Conservation (phyloP, 2,113 vertebrate species). For the Platichthys flesus region DNA sequence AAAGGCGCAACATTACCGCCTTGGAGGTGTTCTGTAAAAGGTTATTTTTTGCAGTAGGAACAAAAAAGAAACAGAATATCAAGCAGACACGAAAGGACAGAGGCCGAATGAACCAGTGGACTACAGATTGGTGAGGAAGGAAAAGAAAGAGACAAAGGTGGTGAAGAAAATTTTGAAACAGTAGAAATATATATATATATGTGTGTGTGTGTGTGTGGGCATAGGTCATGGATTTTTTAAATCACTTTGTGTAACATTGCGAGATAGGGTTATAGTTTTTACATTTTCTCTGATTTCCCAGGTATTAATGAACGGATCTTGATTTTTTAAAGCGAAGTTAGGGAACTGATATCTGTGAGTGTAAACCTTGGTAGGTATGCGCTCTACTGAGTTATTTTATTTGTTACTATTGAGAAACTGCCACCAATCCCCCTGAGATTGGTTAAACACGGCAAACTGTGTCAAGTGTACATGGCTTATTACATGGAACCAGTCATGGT, state of each 20-base stretch:
- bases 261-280: too few species aligned
- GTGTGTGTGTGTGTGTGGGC: too few species aligned
- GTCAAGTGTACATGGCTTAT: neutral
- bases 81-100: constrained; percentile 21
- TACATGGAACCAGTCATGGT: neutral
- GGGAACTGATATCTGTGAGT: too few species aligned
- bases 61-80: constrained; percentile 7
- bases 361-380: too few species aligned
- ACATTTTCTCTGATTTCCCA: too few species aligned
- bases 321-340: too few species aligned
- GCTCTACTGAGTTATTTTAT: too few species aligned
- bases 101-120: constrained; percentile 11
- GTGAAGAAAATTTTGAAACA: neutral
- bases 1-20: neutral
- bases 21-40: neutral
- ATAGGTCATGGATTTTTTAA: too few species aligned
- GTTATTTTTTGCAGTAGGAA: constrained; percentile 14
- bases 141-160: neutral
- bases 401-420: too few species aligned
- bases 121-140: constrained; percentile 1
- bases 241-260: too few species aligned
- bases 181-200: neutral
- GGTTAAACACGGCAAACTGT: neutral
- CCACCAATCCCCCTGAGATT: too few species aligned
- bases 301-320: too few species aligned